Evolutionary conservation across 1,140 invertebrate genomes (phyloP), one percentile per base, ranked within the genome.

Genomic region (Caligus rogercresseyi): DNA sequence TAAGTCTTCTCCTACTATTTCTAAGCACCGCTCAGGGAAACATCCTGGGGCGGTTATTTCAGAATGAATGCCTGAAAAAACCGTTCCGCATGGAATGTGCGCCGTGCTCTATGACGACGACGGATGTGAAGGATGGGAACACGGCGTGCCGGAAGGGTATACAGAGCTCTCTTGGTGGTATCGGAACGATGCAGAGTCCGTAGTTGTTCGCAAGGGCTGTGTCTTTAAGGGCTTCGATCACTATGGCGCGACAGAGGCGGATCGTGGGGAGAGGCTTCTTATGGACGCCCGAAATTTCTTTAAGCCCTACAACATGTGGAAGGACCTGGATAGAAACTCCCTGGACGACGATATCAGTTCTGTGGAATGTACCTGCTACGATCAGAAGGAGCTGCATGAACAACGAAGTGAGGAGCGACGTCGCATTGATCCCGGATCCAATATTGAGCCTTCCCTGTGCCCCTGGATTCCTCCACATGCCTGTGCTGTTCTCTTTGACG

Each of bases 141-240:
- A 21, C 4, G 19, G 18, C 3, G 2, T 56, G 3, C 20, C n/a
- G 20, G 19, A 56, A 21, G 54, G 54, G n/a, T 56, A 56, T 25
- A 56, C 54, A 2, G 54, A 56, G 54, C 54, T 56, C 54, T 20
- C 54, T 2, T 56, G 54, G 54, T 56, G 54, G 54, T 62, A 62
- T 18, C 52, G 31, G 54, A 62, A 62, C 23, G 60, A 62, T 52
- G 60, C 60, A 20, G 60, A 62, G n/a, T 31, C 60, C 1, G 60
- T 62, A 53, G 3, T 62, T 16, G 60, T 62, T 15, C 52, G 24
- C 23, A 4, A 53, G 18, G 60, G 60, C 18, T 62, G 60, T 24
- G 24, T 53, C 4, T 24, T 62, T 14, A 26, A 26, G 16, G 60
- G 43, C 2, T 62, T 26, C 21, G 60, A 62, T 23, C 43, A 62